Base-by-base conservation (phyloP, 2,888 invertebrate species). In the Dioctria rufipes region DNA sequence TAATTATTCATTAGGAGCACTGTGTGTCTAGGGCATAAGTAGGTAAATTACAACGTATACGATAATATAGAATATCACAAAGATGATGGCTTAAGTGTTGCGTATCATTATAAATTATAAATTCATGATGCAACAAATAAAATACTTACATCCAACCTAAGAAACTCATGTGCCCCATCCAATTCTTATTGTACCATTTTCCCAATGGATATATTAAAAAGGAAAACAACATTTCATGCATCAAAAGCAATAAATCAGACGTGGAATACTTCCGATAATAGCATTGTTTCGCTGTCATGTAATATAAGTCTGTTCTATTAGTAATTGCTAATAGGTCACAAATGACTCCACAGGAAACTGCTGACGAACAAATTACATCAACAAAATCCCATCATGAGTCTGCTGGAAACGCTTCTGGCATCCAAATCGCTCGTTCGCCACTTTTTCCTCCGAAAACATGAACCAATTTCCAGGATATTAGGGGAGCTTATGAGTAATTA, bases 301-400 rank as follows among this genome's bases (percentile, higher is more conserved):
- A 54, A n/a, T n/a, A n/a, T n/a, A n/a, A 11, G 54, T 54, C 54
- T 69, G 69, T 69, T 69, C 69, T 51, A 46, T 39, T 51, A 51
- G 49, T 51, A 69, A 69, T 69, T 69, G 69, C 69, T 69, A 69
- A 69, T 69, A 51, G 69, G 49, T 49, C 37, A 69, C 49, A 69
- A 69, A 69, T 69, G 69, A 69, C 37, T 49, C 69, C 39, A 9
- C 69, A 25, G 51, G 9, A 51, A 69, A 51, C 8, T 39, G 69
- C 69, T 69, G 69, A 69, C 69, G 69, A 69, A 51, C 69, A 11
- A 69, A 69, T 69, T 69, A 69, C 69, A 69, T 69, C 40, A 69
- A 51, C 69, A 43, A 6, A 69, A 69, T 69, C 69, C 51, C 69
- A 69, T 49, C 69, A 51, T 69, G 69, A 69, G 49, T 69, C 13